phyloP scores from a whole-genome alignment of 2,888 invertebrate species.

The Sisyra terminalis region DNA sequence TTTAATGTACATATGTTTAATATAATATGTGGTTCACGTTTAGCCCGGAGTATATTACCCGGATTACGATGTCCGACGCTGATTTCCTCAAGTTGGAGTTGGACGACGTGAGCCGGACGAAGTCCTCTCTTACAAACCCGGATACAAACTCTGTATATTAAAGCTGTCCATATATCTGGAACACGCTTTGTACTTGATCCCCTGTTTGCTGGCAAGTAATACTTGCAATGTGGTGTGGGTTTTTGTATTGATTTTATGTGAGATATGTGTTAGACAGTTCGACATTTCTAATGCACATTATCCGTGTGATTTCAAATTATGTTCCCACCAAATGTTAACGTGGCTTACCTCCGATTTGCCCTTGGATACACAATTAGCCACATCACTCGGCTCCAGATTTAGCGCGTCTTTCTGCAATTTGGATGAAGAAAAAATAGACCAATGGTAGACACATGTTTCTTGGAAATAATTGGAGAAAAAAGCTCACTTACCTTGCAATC shows the following conservation, averaged over 20 bases:
- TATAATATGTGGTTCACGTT: too few species aligned
- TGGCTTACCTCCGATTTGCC: conserved; percentile 81
- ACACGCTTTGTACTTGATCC: too few species aligned
- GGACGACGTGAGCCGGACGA: too few species aligned
- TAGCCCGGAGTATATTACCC: too few species aligned
- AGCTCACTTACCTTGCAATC: neutral
- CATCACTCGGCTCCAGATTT: conserved; percentile 77
- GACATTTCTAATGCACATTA: neutral
- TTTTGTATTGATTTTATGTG: neutral
- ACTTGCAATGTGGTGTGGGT: neutral
- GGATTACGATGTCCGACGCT: too few species aligned
- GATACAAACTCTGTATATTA: too few species aligned
- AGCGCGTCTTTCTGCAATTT: conserved; percentile 77
- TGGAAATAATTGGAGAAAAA: neutral
- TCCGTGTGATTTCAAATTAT: neutral
- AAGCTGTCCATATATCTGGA: too few species aligned
- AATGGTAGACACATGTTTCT: neutral
- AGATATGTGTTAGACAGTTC: neutral
- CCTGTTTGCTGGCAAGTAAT: too few species aligned
- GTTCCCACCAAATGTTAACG: neutral
- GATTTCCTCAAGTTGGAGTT: too few species aligned
- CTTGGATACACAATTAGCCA: conserved; percentile 83
- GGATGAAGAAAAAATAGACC: too few species aligned
- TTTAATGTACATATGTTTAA: too few species aligned
- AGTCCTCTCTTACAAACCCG: too few species aligned